These are phyloP conservation scores for Epinephelus lanceolatus DNA, from an alignment of 2,113 vertebrate genomes.

Conservation along the genomic window DNA sequence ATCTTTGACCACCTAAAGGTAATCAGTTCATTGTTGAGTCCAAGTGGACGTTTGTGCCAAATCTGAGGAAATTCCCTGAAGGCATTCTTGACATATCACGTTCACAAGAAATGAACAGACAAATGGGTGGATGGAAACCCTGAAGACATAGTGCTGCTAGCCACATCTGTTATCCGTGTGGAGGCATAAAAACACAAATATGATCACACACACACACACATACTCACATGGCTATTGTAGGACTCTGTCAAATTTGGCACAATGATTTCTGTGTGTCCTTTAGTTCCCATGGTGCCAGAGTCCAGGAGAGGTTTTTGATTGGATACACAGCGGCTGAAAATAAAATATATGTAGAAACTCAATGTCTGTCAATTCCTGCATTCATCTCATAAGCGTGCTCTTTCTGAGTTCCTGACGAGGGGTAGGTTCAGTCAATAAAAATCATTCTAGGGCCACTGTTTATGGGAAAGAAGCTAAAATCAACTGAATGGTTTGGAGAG, in stretches of 20 bases:
- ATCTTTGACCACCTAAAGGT: too few species aligned
- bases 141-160: too few species aligned
- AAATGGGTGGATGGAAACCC: too few species aligned
- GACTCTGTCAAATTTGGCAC: conserved; percentile 96
- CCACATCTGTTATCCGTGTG: too few species aligned
- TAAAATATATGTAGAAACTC: conserved; percentile 1
- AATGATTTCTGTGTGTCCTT: conserved; percentile 97
- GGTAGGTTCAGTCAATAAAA: neutral
- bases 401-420: neutral
- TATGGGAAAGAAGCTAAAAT: neutral
- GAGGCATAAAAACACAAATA: neutral
- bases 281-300: conserved; percentile 99
- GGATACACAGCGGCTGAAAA: conserved; percentile 92
- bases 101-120: too few species aligned
- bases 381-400: neutral
- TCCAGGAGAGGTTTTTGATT: conserved; percentile 95
- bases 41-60: too few species aligned
- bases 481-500: neutral
- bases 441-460: too few species aligned
- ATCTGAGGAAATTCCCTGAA: too few species aligned
- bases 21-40: too few species aligned
- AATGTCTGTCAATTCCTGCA: neutral
- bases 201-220: neutral
- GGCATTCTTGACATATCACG: too few species aligned
- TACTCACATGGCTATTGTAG: conserved; percentile 97